Percentiles rank a stretch among this genome's conserved stretches.
Conservation (phyloP, 1,140 invertebrate species). For the Nilaparvata lugens region DNA sequence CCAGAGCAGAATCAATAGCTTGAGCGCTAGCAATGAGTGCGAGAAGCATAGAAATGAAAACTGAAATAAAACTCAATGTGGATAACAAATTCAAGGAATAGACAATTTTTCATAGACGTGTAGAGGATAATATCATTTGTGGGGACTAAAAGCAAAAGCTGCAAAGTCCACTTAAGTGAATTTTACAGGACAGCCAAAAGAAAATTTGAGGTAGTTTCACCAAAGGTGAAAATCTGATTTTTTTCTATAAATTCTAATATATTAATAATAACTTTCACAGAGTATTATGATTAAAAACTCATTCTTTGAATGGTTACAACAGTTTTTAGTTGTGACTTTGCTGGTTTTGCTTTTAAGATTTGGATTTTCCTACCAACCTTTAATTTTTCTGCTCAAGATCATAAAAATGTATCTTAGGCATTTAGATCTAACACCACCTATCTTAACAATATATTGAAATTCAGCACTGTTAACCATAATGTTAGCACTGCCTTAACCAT, state of each 20-base stretch:
- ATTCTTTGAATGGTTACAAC: not conserved
- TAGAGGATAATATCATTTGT: too few relatives aligned
- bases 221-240: not conserved
- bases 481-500: not conserved
- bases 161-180: not conserved
- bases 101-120: too few relatives aligned
- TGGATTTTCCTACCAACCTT: not conserved
- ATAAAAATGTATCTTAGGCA: too few relatives aligned
- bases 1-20: too few relatives aligned
- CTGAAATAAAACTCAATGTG: too few relatives aligned
- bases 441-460: not conserved
- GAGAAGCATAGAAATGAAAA: too few relatives aligned
- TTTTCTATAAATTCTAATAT: constrained; percentile 2
- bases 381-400: not conserved
- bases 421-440: not conserved
- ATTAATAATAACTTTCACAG: not conserved
- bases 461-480: not conserved
- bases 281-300: not conserved
- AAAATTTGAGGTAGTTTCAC: not conserved
- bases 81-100: too few relatives aligned
- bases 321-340: constrained; percentile 1
- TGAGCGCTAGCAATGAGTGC: too few relatives aligned
- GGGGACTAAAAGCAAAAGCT: not conserved
- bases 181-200: constrained; percentile 1
- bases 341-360: not conserved